phyloP scores from a whole-genome alignment of 2,113 vertebrate genomes.

The Hippocampus guttulatus region DNA sequence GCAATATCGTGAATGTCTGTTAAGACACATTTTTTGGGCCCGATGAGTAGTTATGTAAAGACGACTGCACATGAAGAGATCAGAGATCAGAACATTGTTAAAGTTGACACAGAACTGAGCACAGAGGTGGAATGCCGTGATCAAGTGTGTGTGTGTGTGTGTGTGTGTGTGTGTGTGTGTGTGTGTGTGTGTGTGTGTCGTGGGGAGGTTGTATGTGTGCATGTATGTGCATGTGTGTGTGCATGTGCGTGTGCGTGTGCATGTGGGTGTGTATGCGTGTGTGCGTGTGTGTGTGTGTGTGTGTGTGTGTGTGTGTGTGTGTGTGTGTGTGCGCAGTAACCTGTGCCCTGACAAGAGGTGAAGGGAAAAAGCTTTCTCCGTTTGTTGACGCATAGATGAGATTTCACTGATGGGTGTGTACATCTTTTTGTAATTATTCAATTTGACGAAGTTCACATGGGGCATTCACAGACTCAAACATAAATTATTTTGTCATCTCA shows the following conservation, averaged over 20 bases:
- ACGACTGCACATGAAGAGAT: neutral
- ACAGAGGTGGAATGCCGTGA: neutral
- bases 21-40: neutral
- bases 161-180: neutral
- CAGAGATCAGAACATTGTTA: neutral
- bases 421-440: neutral
- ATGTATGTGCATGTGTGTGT: neutral
- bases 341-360: neutral
- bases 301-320: no score
- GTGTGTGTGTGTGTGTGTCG: neutral
- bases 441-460: neutral
- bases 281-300: neutral
- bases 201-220: no score
- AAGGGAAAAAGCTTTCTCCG: neutral
- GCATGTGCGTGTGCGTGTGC: neutral
- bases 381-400: neutral
- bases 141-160: neutral
- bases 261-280: neutral
- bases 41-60: neutral
- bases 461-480: neutral
- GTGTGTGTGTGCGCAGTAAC: neutral
- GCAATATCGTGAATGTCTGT: neutral
- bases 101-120: neutral
- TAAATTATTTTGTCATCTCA: neutral
- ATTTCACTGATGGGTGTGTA: constrained; percentile 25